phyloP scores from a whole-genome alignment of 1,140 invertebrate species.

The Drosophila subobscura region DNA sequence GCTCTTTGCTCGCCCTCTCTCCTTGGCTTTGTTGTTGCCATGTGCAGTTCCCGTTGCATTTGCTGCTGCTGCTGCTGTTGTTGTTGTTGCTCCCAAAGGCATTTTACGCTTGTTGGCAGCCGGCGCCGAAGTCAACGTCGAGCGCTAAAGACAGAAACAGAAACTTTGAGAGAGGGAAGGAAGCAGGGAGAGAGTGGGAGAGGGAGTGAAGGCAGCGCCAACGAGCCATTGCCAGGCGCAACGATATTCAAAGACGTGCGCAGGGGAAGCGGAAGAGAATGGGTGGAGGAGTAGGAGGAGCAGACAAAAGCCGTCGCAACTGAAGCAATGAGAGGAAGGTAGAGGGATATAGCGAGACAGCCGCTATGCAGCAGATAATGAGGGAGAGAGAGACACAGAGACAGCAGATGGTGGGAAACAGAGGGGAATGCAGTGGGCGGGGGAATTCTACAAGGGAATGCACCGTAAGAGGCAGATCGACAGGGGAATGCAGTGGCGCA shows the following conservation, averaged over 20 bases:
- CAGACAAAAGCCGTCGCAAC: slow-evolving; percentile 80
- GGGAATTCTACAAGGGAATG: too few species aligned
- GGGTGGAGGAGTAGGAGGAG: slow-evolving; percentile 10
- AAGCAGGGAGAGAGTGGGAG: background rate
- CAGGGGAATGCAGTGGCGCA: background rate
- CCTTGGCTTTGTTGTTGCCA: slow-evolving; percentile 56
- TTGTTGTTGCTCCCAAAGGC: slow-evolving; percentile 60
- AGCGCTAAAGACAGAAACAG: slow-evolving; percentile 35
- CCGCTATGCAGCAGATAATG: slow-evolving; percentile 36
- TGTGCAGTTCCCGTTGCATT: slow-evolving; percentile 56
- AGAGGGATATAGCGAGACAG: slow-evolving; percentile 29
- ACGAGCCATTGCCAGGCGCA: slow-evolving; percentile 74
- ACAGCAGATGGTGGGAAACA: too few species aligned
- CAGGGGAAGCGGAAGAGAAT: background rate
- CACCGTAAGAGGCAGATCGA: background rate
- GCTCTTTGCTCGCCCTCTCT: slow-evolving; percentile 25
- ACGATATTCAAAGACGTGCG: slow-evolving; percentile 45
- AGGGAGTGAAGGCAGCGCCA: slow-evolving; percentile 39
- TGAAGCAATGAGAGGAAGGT: slow-evolving; percentile 26
- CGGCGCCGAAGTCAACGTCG: slow-evolving; percentile 55
- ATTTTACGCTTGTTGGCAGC: slow-evolving; percentile 75
- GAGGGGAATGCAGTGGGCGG: too few species aligned
- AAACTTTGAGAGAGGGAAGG: slow-evolving; percentile 5
- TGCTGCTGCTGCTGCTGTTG: slow-evolving; percentile 35
- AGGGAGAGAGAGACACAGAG: background rate